Conservation (phyloP, 35 echinoderm and acorn worm genomes). For the Stichopus chloronotus region DNA sequence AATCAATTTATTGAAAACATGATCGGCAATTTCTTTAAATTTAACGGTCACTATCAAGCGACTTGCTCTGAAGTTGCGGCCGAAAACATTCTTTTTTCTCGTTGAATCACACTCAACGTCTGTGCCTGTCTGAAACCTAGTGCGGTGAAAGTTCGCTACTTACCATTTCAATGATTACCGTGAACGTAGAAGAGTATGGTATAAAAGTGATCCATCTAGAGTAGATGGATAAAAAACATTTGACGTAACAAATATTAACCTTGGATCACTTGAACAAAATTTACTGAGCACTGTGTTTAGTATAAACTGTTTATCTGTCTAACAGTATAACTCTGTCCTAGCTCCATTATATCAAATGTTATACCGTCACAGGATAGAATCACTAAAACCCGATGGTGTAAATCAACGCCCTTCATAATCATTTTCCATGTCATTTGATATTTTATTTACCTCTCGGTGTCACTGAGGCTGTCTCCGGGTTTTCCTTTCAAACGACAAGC, state of each 20-base stretch:
- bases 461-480: neutral
- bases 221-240: neutral
- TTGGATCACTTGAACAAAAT: neutral
- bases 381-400: neutral
- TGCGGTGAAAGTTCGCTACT: no score
- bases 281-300: neutral
- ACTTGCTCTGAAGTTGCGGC: no score
- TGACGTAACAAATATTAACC: neutral
- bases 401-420: neutral
- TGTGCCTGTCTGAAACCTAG: no score
- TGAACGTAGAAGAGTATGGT: no score
- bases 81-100: no score
- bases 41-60: no score
- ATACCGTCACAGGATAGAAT: neutral
- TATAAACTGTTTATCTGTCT: neutral
- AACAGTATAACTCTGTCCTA: neutral
- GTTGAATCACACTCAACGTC: no score
- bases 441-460: neutral
- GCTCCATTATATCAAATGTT: neutral
- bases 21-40: no score
- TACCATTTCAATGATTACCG: no score
- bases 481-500: neutral
- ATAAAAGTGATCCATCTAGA: no score
- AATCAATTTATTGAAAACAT: no score
- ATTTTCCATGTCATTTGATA: neutral